Conservation (phyloP, 2,113 vertebrate genomes). For the Cryptotis parvus region DNA sequence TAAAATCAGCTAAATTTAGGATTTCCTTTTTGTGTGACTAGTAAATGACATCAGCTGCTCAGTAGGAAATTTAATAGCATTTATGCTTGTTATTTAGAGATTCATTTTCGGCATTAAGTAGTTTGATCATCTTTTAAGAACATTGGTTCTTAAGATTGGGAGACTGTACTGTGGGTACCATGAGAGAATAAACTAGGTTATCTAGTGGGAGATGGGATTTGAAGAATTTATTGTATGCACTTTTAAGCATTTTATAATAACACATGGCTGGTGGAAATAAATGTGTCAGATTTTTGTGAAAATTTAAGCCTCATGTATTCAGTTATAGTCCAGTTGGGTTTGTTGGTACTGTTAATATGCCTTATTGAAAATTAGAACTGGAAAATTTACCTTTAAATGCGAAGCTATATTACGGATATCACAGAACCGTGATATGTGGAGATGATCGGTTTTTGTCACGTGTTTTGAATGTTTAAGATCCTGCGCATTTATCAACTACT, state of each 20-base stretch:
- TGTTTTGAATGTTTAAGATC: slow-evolving; percentile 26
- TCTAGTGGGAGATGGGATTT: neutral
- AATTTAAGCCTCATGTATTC: neutral
- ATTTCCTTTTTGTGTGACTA: neutral
- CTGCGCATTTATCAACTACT: neutral
- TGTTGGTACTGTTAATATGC: neutral
- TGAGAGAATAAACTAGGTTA: slow-evolving; percentile 57
- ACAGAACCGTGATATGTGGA: neutral
- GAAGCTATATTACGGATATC: slow-evolving; percentile 1
- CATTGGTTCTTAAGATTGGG: neutral
- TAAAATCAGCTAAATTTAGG: neutral
- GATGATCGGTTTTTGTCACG: slow-evolving; percentile 9
- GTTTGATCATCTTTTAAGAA: slow-evolving; percentile 16
- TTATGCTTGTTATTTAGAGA: slow-evolving; percentile 41
- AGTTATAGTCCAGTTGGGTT: neutral
- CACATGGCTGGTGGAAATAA: slow-evolving; percentile 44
- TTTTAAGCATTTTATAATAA: slow-evolving; percentile 58
- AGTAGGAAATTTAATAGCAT: slow-evolving; percentile 3
- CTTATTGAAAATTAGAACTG: slow-evolving; percentile 13
- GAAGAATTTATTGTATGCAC: slow-evolving; percentile 47
- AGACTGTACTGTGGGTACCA: neutral
- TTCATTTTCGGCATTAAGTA: neutral
- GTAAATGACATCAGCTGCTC: neutral
- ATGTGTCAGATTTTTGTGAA: slow-evolving; percentile 45
- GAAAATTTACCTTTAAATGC: slow-evolving; percentile 20